Percentiles rank a stretch among this genome's conserved stretches.
phyloP scores from a whole-genome alignment of 2,888 invertebrate genomes.

The Hydrotaea diabolus region DNA sequence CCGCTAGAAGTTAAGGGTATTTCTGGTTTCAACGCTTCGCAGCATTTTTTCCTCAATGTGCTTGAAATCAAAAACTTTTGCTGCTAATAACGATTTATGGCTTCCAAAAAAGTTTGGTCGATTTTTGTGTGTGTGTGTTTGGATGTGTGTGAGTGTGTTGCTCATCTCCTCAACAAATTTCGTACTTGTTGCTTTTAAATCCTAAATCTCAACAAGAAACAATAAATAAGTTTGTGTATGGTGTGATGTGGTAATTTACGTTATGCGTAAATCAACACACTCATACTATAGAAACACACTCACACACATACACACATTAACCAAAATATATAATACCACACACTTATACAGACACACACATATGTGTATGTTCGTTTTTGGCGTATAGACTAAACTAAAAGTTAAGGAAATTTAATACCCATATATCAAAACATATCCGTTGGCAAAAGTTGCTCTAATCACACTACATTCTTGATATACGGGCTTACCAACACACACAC shows the following conservation, averaged over 20 bases:
- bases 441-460: constrained; percentile 52
- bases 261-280: constrained; percentile 55
- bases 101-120: constrained; percentile 28
- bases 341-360: neutral
- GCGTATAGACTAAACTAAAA: constrained; percentile 35
- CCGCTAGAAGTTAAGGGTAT: neutral
- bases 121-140: no score
- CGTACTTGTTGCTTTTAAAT: constrained; percentile 65
- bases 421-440: constrained; percentile 64
- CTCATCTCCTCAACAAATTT: constrained; percentile 55
- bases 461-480: constrained; percentile 14
- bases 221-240: constrained; percentile 60
- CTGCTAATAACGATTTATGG: constrained; percentile 60
- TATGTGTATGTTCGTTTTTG: neutral
- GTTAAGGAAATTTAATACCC: constrained; percentile 62
- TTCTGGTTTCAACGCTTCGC: neutral
- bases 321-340: neutral
- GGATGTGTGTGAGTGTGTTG: no score
- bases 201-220: constrained; percentile 65
- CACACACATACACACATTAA: neutral
- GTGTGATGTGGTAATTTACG: constrained; percentile 50
- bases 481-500: neutral
- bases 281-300: neutral
- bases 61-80: constrained; percentile 25
- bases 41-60: neutral